phyloP scores from a whole-genome alignment of 1,140 invertebrate species.

The Drosophila tani region DNA sequence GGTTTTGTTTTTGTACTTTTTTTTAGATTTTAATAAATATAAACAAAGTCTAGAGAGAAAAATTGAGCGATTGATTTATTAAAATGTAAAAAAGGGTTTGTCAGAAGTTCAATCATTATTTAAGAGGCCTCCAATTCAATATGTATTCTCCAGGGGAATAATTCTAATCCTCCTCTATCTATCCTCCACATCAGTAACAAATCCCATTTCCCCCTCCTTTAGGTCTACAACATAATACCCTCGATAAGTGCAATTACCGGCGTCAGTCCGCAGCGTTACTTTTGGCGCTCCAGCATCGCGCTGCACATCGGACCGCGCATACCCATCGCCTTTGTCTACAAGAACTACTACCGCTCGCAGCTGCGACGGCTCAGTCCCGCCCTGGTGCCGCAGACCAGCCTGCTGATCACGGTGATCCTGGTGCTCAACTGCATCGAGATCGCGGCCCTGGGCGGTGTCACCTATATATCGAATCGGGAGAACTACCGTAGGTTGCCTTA shows the following conservation, averaged over 20 bases:
- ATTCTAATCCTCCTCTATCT: too few species aligned
- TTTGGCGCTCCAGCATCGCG: slow-evolving; percentile 96
- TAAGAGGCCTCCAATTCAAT: too few species aligned
- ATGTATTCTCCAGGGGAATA: too few species aligned
- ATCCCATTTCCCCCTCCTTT: slow-evolving; percentile 49
- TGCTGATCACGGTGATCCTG: slow-evolving; percentile 91
- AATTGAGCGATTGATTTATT: too few species aligned
- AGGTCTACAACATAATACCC: slow-evolving; percentile 96
- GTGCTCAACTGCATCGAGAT: slow-evolving; percentile 95
- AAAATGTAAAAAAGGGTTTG: too few species aligned
- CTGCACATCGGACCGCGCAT: slow-evolving; percentile 95
- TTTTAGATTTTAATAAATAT: too few species aligned
- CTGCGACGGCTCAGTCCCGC: slow-evolving; percentile 87
- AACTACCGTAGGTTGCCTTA: slow-evolving; percentile 93
- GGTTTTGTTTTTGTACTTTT: too few species aligned
- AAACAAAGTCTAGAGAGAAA: too few species aligned
- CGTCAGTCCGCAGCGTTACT: slow-evolving; percentile 95
- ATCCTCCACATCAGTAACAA: too few species aligned
- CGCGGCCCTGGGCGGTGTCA: slow-evolving; percentile 93
- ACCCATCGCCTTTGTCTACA: slow-evolving; percentile 93
- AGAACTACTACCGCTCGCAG: slow-evolving; percentile 91
- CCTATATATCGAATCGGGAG: slow-evolving; percentile 96
- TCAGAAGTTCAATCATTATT: too few species aligned
- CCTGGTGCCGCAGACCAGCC: slow-evolving; percentile 85
- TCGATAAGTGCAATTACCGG: slow-evolving; percentile 97